Percentiles rank a stretch among this genome's conserved stretches.
Conservation (phyloP, 2,888 invertebrate species). For the Macrosoma leucophasiata region DNA sequence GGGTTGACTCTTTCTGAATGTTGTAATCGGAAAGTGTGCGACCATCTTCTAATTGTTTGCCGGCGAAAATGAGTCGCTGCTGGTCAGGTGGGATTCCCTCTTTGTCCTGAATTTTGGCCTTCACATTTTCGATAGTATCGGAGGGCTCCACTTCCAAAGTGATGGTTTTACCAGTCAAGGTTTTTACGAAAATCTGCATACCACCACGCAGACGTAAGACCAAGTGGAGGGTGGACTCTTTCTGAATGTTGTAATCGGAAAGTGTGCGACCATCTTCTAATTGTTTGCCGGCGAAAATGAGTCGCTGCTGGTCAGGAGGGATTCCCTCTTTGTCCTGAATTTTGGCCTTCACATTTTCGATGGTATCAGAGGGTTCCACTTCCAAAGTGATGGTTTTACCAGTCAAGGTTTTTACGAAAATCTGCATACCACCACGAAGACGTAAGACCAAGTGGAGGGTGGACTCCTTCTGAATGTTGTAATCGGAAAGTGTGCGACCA, state of each 20-base stretch:
- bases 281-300: conserved; percentile 44
- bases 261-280: conserved; percentile 43
- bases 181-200: conserved; percentile 38
- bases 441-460: conserved; percentile 52
- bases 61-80: conserved; percentile 36
- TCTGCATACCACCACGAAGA: conserved; percentile 40
- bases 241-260: conserved; percentile 43
- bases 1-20: conserved; percentile 43
- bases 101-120: conserved; percentile 37
- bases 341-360: conserved; percentile 44
- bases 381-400: conserved; percentile 43
- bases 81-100: conserved; percentile 38
- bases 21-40: conserved; percentile 37
- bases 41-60: conserved; percentile 36
- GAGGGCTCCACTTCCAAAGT: conserved; percentile 36
- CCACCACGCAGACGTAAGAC: conserved; percentile 34
- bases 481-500: conserved; percentile 54
- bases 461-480: conserved; percentile 59
- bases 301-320: conserved; percentile 43
- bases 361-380: conserved; percentile 40
- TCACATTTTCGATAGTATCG: conserved; percentile 37
- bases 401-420: conserved; percentile 42
- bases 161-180: conserved; percentile 38
- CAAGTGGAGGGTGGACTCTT: conserved; percentile 33
- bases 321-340: conserved; percentile 47